phyloP scores from a whole-genome alignment of 1,140 invertebrate genomes.

The Phocides pigmalion region DNA sequence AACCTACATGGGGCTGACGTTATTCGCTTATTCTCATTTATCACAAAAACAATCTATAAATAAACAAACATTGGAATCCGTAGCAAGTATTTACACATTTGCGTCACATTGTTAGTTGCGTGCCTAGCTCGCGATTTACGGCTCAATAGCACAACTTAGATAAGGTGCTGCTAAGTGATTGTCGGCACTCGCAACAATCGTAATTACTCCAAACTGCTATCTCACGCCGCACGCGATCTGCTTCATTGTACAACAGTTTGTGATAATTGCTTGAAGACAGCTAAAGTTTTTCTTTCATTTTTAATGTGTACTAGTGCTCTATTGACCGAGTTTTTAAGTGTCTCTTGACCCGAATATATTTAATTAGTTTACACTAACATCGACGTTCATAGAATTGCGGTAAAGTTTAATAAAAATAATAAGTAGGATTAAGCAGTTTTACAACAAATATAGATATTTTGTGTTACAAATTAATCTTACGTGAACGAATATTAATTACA shows the following conservation, averaged over 20 bases:
- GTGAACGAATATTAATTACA: too few species aligned
- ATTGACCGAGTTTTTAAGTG: background rate
- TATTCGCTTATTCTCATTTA: too few species aligned
- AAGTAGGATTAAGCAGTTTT: too few species aligned
- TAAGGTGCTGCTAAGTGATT: constrained; percentile 82
- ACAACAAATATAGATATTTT: too few species aligned
- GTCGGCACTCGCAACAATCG: constrained; percentile 81
- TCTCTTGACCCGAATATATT: too few species aligned
- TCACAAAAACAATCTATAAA: too few species aligned
- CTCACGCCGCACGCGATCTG: constrained; percentile 75
- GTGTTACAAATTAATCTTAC: too few species aligned
- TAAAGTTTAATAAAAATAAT: too few species aligned
- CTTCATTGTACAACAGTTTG: constrained; percentile 65
- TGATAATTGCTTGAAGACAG: constrained; percentile 63
- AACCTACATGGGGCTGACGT: too few species aligned
- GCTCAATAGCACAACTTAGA: constrained; percentile 82
- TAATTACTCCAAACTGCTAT: constrained; percentile 81
- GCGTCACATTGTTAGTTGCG: constrained; percentile 52
- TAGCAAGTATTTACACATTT: background rate
- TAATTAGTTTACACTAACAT: too few species aligned
- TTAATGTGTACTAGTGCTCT: background rate
- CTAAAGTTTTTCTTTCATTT: constrained; percentile 4
- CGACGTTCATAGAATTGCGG: background rate
- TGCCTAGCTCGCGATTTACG: constrained; percentile 76
- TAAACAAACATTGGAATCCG: background rate